These are phyloP conservation scores for Protophormia terraenovae DNA, from an alignment of 2,888 invertebrate genomes.

Conservation along the genomic window DNA sequence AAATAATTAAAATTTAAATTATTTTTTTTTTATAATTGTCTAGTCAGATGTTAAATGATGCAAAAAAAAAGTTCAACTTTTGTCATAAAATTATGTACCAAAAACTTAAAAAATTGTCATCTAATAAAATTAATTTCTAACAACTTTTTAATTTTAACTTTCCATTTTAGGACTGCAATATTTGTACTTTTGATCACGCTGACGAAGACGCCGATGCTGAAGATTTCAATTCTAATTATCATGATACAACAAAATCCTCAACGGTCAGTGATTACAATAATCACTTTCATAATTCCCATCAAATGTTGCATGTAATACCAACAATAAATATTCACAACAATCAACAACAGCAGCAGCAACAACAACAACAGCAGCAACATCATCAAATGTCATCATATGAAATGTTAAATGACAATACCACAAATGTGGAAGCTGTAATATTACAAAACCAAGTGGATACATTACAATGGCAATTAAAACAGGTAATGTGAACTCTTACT, in stretches of 20 bases:
- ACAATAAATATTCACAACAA: conserved; percentile 51
- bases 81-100: no score
- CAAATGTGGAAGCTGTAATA: conserved; percentile 84
- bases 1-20: no score
- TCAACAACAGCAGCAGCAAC: conserved; percentile 40
- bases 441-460: conserved; percentile 86
- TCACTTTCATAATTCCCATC: conserved; percentile 49
- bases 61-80: no score
- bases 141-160: background rate
- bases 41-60: no score
- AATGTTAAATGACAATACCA: conserved; percentile 67
- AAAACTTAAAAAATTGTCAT: no score
- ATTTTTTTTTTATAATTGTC: no score
- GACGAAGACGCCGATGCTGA: conserved; percentile 54
- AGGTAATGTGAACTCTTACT: conserved; percentile 81
- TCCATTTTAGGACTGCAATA: conserved; percentile 67
- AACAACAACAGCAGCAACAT: conserved; percentile 33
- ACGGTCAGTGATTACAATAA: conserved; percentile 46
- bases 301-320: conserved; percentile 44
- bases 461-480: conserved; percentile 87
- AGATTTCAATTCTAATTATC: conserved; percentile 67
- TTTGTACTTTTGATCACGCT: conserved; percentile 20
- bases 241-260: conserved; percentile 60
- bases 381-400: conserved; percentile 68
- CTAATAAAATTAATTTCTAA: background rate